These are phyloP conservation scores for Pipra filicauda DNA, from an alignment of 2,113 vertebrate species.

Conservation along the genomic window DNA sequence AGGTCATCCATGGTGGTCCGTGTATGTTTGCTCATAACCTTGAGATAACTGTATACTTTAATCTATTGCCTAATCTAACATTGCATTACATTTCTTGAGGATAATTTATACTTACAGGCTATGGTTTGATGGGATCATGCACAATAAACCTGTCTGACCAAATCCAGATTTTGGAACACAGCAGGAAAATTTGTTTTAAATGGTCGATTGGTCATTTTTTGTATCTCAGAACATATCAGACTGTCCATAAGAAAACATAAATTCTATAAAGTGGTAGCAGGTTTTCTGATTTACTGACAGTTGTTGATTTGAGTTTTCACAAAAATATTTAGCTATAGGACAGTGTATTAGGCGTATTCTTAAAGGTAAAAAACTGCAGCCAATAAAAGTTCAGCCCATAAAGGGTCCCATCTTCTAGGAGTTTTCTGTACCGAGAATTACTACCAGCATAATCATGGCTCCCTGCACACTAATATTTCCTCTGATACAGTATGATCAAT, in stretches of 20 bases:
- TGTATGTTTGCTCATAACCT: background rate
- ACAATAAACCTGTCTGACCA: slow-evolving; percentile 63
- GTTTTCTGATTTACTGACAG: slow-evolving; percentile 71
- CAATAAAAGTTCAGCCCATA: slow-evolving; percentile 82
- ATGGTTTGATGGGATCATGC: slow-evolving; percentile 57
- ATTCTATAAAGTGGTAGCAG: slow-evolving; percentile 52
- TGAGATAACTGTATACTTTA: background rate
- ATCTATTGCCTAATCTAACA: slow-evolving; percentile 49
- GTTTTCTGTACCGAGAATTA: slow-evolving; percentile 82
- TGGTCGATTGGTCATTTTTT: slow-evolving; percentile 60
- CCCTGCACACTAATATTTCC: slow-evolving; percentile 92
- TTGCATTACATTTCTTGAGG: slow-evolving; percentile 57
- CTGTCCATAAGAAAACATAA: slow-evolving; percentile 42
- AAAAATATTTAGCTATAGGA: slow-evolving; percentile 78
- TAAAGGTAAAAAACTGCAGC: slow-evolving; percentile 83
- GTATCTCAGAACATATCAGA: slow-evolving; percentile 56
- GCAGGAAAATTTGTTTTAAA: slow-evolving; percentile 65
- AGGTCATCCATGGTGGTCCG: background rate
- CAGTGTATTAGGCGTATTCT: slow-evolving; percentile 76
- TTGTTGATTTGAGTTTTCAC: slow-evolving; percentile 71
- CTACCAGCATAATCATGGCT: slow-evolving; percentile 82
- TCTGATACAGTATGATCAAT: slow-evolving; percentile 92
- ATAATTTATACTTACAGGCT: slow-evolving; percentile 44
- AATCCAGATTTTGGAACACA: slow-evolving; percentile 46
- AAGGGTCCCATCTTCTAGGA: slow-evolving; percentile 80